Base-by-base conservation (phyloP, 2,888 invertebrate genomes). In the Alitta virens region DNA sequence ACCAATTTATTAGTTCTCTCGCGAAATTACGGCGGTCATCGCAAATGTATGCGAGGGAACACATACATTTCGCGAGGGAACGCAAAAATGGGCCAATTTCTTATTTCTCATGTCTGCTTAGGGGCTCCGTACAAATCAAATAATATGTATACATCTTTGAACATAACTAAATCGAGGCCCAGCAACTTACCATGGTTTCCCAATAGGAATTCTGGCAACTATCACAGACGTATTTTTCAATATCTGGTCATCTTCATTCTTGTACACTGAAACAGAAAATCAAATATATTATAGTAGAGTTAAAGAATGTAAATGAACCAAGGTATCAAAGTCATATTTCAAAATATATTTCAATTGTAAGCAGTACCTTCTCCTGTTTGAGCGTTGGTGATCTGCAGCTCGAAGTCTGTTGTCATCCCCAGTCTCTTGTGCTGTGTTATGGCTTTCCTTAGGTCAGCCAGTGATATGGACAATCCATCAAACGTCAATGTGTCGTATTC, bases 171-270 rank as follows among this genome's bases (percentile, higher is more conserved):
- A n/a, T n/a, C n/a, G n/a, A n/a, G n/a, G n/a, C n/a, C n/a, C n/a
- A n/a, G n/a, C n/a, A n/a, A 33, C 33, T 33, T 12, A 33, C 33
- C 33, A 33, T 7, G n/a, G 46, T 55, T 61, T 59, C 43, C 67
- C 68, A 7, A 94, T 85, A 14, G 98, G 98, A 59, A 98, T 89
- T 77, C 99, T 86, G 51, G 94, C 92, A 70, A 99, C 93, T 71
- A 97, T 90, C 42, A 99, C 87, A 26, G 97, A 97, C 62, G 98
- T 94, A 82, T 99, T 99, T 85, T 98, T 95, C 33, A 97, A 94
- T 76, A 99, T 96, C 71, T 98, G 85, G 53, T 90, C 88, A 76
- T 88, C 89, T 76, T 96, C 94, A 83, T 94, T 91, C 54, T 88
- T 88, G 84, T 98, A 99, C 73, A 92, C 96, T 96, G 84, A 83